These are phyloP conservation scores for Willowsia nigromaculata DNA, from an alignment of 2,888 invertebrate species.

Conservation along the genomic window DNA sequence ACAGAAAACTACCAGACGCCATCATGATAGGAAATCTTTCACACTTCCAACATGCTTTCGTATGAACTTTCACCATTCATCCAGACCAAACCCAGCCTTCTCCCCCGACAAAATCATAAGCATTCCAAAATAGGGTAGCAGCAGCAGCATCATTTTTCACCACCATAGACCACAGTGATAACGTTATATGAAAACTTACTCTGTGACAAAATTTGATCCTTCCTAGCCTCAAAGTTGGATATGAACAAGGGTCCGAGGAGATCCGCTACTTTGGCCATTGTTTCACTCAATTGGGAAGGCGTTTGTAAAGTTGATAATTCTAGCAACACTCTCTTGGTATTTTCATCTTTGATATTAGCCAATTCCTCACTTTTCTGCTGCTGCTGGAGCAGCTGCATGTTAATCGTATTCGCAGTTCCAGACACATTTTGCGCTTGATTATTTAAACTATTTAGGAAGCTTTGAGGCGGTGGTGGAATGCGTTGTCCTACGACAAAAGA, in stretches of 20 bases:
- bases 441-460: conserved; percentile 42
- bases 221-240: conserved; percentile 64
- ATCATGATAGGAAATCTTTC: no score
- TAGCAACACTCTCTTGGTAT: conserved; percentile 61
- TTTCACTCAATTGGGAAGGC: conserved; percentile 67
- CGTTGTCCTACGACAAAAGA: conserved; percentile 59
- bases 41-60: no score
- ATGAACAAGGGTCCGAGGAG: conserved; percentile 70
- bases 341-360: conserved; percentile 70
- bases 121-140: no score
- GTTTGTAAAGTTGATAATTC: conserved; percentile 70
- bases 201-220: conserved; percentile 61
- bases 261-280: conserved; percentile 60
- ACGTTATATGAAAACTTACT: no score
- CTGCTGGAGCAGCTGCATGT: conserved; percentile 1
- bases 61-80: no score
- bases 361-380: conserved; percentile 52
- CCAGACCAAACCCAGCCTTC: no score
- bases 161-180: no score
- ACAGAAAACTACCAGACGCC: no score
- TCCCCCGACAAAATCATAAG: no score
- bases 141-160: no score
- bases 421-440: conserved; percentile 23
- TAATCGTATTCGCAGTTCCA: not conserved
- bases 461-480: conserved; percentile 58